Percentiles rank a stretch among this genome's conserved stretches.
phyloP scores from a whole-genome alignment of 92 coral and sea anemone species.

The Porites divaricata region DNA sequence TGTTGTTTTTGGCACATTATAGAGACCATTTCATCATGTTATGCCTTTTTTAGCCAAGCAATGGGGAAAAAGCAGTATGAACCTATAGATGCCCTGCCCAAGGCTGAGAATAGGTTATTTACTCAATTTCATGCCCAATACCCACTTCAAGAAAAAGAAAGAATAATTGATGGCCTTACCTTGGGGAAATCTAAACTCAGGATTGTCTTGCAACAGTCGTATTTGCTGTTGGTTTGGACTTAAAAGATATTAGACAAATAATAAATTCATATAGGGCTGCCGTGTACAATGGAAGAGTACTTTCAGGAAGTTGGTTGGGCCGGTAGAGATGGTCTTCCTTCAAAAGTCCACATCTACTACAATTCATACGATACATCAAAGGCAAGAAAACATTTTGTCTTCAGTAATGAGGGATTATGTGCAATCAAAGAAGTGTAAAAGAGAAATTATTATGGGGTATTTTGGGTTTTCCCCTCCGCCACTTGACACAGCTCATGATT shows the following conservation, averaged over 20 bases:
- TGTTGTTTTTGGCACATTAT: conserved; percentile 66
- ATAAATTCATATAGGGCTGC: conserved; percentile 73
- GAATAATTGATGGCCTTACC: conserved; percentile 33
- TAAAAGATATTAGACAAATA: conserved; percentile 42
- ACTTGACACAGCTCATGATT: conserved; percentile 49
- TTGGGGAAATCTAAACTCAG: conserved; percentile 57
- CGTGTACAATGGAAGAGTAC: conserved; percentile 64
- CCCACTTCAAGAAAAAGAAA: too few relatives aligned
- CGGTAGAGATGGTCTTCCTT: conserved; percentile 67
- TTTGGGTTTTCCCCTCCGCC: conserved; percentile 17
- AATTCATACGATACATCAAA: conserved; percentile 54
- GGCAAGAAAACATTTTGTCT: conserved; percentile 41
- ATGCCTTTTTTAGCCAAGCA: conserved; percentile 36
- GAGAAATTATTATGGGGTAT: conserved; percentile 20
- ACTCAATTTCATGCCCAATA: too few relatives aligned
- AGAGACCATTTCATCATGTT: conserved; percentile 59
- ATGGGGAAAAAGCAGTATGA: conserved; percentile 25
- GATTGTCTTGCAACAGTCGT: conserved; percentile 74
- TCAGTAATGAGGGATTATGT: conserved; percentile 59
- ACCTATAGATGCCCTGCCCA: too few relatives aligned
- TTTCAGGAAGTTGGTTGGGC: conserved; percentile 70
- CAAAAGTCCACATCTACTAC: conserved; percentile 47
- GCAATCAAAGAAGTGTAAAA: conserved; percentile 45
- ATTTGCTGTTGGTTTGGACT: conserved; percentile 60
- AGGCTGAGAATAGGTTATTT: too few relatives aligned